Conservation (phyloP, 1,140 invertebrate genomes). For the Steinernema khuongi region DNA sequence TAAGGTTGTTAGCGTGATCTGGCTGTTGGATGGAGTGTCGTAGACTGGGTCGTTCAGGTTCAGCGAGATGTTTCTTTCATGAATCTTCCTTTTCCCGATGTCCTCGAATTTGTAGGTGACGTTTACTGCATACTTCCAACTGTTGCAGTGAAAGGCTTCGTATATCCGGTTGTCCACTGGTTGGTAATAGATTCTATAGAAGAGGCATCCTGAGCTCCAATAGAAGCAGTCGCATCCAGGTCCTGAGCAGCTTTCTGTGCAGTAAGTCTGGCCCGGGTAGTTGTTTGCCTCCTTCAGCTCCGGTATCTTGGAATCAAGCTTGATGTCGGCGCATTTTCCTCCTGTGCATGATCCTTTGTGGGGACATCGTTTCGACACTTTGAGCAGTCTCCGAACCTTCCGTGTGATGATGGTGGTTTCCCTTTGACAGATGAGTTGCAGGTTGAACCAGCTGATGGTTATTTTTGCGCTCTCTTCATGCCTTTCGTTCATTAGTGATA, state of each 20-base stretch:
- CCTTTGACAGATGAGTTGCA: neutral
- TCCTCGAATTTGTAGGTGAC: too few species aligned
- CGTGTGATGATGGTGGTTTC: neutral
- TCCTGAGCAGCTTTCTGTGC: conserved; percentile 16
- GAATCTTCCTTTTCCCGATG: too few species aligned
- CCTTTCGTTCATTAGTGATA: neutral
- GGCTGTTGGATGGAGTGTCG: too few species aligned
- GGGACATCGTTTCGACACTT: conserved; percentile 17
- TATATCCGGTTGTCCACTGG: neutral
- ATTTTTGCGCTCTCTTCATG: neutral
- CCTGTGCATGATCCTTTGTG: conserved; percentile 16
- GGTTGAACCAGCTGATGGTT: neutral
- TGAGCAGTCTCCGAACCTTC: neutral
- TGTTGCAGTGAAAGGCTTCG: neutral
- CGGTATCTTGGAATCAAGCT: neutral
- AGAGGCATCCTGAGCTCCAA: conserved; percentile 12
- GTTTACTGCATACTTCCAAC: neutral
- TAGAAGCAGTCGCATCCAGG: conserved; percentile 12
- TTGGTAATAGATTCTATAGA: conserved; percentile 7
- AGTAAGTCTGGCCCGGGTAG: conserved; percentile 1
- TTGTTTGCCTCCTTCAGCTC: neutral
- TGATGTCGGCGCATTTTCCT: conserved; percentile 1
- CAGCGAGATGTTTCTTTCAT: too few species aligned
- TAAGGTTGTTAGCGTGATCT: too few species aligned
- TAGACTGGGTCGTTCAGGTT: too few species aligned